These are phyloP conservation scores for Meandrina meandrites DNA, from an alignment of 92 coral and sea anemone genomes.

Conservation along the genomic window DNA sequence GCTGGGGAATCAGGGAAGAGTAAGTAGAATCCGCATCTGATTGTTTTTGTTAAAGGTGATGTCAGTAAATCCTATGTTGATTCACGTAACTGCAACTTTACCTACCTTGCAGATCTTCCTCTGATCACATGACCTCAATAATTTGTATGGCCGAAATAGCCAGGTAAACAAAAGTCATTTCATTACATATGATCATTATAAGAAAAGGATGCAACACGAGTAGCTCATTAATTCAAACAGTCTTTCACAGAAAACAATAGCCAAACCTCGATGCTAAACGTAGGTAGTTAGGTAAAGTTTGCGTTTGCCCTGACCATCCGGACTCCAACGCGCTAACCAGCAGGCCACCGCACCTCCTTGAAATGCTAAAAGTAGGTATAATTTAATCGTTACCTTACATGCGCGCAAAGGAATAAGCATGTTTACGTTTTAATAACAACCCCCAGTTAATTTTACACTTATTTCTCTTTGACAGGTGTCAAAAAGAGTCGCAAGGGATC, in stretches of 20 bases:
- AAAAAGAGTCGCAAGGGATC: constrained; percentile 42
- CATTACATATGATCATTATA: too few relatives aligned
- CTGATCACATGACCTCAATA: constrained; percentile 56
- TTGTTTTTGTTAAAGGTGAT: background rate
- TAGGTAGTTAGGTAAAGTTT: too few relatives aligned
- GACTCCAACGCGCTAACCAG: too few relatives aligned
- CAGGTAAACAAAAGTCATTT: constrained; percentile 4
- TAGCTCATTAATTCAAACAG: too few relatives aligned
- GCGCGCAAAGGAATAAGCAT: background rate
- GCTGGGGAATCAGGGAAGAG: constrained; percentile 59
- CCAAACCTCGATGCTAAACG: too few relatives aligned
- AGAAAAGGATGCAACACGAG: too few relatives aligned
- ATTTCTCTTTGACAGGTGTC: constrained; percentile 12
- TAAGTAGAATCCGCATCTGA: background rate
- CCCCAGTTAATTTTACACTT: background rate
- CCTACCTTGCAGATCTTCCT: constrained; percentile 26
- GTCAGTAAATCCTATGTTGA: background rate
- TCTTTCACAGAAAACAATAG: too few relatives aligned
- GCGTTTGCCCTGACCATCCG: too few relatives aligned
- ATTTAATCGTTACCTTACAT: too few relatives aligned
- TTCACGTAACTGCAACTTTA: background rate
- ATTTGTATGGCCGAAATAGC: constrained; percentile 55
- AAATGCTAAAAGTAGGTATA: too few relatives aligned
- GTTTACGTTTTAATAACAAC: too few relatives aligned
- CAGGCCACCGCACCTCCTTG: too few relatives aligned